phyloP scores from a whole-genome alignment of 2,797 vertebrate genomes.

The Babyrousa celebensis region DNA sequence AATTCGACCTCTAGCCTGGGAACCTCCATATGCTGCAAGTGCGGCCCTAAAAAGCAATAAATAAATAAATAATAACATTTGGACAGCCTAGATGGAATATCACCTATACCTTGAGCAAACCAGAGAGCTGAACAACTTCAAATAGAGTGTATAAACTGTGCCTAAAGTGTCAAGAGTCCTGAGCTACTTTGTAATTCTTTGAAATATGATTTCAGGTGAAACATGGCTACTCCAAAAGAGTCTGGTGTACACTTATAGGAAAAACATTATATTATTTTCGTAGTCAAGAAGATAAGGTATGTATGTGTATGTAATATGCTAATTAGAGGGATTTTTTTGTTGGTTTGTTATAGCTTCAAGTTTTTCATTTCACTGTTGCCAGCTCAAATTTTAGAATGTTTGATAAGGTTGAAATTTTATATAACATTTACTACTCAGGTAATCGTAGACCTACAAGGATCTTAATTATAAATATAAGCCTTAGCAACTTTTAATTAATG shows the following conservation, averaged over 20 bases:
- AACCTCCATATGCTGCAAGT: too few species aligned
- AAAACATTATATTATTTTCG: conserved; percentile 98
- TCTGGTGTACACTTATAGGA: conserved; percentile 97
- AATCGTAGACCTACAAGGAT: neutral
- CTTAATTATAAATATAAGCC: conserved; percentile 21
- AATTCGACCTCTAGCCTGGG: too few species aligned
- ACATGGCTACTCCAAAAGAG: conserved; percentile 98
- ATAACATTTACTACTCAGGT: neutral
- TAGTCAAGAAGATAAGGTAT: conserved; percentile 98
- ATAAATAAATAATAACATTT: neutral
- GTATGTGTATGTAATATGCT: conserved; percentile 72
- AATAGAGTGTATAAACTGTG: neutral
- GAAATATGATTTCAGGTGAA: conserved; percentile 94
- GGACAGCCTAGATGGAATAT: neutral
- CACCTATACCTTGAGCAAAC: neutral
- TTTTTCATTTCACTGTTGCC: conserved; percentile 54
- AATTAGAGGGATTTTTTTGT: neutral
- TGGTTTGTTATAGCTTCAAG: neutral
- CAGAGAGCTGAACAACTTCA: neutral
- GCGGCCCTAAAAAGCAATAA: too few species aligned
- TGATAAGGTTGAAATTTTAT: conserved; percentile 51
- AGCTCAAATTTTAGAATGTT: conserved; percentile 35
- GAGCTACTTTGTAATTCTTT: conserved; percentile 69
- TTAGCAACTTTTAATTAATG: conserved; percentile 20
- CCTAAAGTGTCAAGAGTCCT: conserved; percentile 37